Percentiles rank a stretch among this genome's conserved stretches.
phyloP scores from a whole-genome alignment of 2,888 invertebrate genomes.

The Augochlorella aurata region DNA sequence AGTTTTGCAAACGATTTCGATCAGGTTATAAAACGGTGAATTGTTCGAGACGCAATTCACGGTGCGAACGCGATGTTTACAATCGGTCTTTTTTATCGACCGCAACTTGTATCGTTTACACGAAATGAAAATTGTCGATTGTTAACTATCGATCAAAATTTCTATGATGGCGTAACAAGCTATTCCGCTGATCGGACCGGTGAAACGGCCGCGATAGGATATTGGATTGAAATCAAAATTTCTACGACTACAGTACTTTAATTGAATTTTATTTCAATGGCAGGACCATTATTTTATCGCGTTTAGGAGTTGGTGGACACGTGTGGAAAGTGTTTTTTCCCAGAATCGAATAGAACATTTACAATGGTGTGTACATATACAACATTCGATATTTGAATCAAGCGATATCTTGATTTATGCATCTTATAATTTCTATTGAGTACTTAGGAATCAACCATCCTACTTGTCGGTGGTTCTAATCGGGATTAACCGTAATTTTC shows the following conservation, averaged over 20 bases:
- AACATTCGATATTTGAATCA: constrained; percentile 16
- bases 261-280: background rate
- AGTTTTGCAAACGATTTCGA: constrained; percentile 16
- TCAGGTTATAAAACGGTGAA: constrained; percentile 4
- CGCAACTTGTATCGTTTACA: background rate
- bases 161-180: background rate
- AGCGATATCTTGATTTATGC: background rate
- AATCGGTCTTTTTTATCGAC: background rate
- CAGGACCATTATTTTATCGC: background rate
- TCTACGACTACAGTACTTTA: too few relatives aligned
- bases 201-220: background rate
- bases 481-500: background rate
- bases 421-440: background rate
- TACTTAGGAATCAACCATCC: background rate
- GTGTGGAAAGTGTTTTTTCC: constrained; percentile 29
- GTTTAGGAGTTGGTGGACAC: constrained; percentile 10
- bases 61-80: constrained; percentile 19
- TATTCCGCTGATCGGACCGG: background rate
- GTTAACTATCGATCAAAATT: constrained; percentile 32
- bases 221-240: too few relatives aligned
- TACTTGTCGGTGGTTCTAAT: background rate
- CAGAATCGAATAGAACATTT: constrained; percentile 32
- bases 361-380: constrained; percentile 38
- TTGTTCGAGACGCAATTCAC: background rate
- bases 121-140: constrained; percentile 13